These are phyloP conservation scores for Geophilus truncorum DNA, from an alignment of 2,888 invertebrate genomes.

Conservation along the genomic window DNA sequence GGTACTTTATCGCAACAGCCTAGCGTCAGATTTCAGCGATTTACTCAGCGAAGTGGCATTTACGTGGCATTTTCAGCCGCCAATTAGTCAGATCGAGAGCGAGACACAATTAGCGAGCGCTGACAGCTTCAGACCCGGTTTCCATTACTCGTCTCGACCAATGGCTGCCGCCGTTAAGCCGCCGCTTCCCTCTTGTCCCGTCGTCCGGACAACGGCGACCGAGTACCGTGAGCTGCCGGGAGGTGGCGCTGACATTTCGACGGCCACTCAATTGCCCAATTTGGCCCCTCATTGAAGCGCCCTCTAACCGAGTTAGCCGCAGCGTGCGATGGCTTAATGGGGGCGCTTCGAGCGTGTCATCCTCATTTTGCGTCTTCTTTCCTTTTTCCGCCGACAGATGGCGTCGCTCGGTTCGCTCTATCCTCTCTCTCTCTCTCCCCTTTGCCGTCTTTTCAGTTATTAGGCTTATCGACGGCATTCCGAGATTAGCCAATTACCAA, in stretches of 20 bases:
- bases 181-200: too few species aligned
- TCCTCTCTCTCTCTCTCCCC: background rate
- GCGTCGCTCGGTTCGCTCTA: too few species aligned
- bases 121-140: too few species aligned
- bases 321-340: background rate
- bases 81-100: background rate
- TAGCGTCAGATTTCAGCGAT: background rate
- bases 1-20: background rate
- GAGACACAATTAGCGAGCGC: background rate
- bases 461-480: background rate
- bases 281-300: background rate
- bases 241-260: background rate
- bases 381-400: background rate
- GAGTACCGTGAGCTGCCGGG: too few species aligned
- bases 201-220: background rate
- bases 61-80: background rate
- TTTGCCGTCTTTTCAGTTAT: background rate
- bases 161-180: too few species aligned
- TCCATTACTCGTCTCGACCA: too few species aligned
- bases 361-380: background rate
- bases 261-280: background rate
- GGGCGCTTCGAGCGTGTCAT: background rate
- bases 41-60: background rate
- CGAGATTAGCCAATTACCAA: background rate
- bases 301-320: background rate